These are phyloP conservation scores for Apis cerana DNA, from an alignment of 1,140 invertebrate genomes.

Conservation along the genomic window DNA sequence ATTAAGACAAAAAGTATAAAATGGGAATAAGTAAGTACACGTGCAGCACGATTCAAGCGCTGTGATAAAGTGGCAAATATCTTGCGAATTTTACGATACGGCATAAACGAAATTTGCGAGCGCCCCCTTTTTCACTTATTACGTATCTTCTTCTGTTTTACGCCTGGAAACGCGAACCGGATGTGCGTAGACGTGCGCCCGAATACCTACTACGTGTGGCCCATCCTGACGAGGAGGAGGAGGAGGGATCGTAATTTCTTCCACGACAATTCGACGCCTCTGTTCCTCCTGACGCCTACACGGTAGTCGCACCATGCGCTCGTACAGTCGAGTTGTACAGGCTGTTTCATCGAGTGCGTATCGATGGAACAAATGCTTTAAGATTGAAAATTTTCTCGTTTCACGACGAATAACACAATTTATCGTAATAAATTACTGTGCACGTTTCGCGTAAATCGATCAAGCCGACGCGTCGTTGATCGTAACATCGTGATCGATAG, in stretches of 20 bases:
- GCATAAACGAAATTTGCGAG: constrained; percentile 48
- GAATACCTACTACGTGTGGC: constrained; percentile 26
- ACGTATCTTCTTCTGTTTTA: constrained; percentile 41
- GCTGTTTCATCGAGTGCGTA: background rate
- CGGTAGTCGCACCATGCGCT: constrained; percentile 12
- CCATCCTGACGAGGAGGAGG: constrained; percentile 15
- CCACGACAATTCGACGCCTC: constrained; percentile 63
- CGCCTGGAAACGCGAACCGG: constrained; percentile 34
- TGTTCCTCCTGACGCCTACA: constrained; percentile 54
- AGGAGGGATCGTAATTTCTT: constrained; percentile 52
- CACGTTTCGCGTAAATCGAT: background rate
- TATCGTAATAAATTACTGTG: background rate
- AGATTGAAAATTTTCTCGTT: background rate
- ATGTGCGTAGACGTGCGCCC: constrained; percentile 18
- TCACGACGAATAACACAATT: background rate
- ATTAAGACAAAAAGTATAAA: background rate
- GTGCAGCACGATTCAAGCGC: background rate
- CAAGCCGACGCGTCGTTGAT: background rate
- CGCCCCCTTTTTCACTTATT: constrained; percentile 33
- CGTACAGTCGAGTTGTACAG: constrained; percentile 32
- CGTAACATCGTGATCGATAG: background rate
- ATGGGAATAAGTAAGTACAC: background rate
- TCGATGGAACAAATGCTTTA: background rate
- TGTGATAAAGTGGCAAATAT: constrained; percentile 21
- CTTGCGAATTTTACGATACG: constrained; percentile 29